Conservation (phyloP, 1,140 invertebrate species). For the Lordiphosa clarofinis region DNA sequence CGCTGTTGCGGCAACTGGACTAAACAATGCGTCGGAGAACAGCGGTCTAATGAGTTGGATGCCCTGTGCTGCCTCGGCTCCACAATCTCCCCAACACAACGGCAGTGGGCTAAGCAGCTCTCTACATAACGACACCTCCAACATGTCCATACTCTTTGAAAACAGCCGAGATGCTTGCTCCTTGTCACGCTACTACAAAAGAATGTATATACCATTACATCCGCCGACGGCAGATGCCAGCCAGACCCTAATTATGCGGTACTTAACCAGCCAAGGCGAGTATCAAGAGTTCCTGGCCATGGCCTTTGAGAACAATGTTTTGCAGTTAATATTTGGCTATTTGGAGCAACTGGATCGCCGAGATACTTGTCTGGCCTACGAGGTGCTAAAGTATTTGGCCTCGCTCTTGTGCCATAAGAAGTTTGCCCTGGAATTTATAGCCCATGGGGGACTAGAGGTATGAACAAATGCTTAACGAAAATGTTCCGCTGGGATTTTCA, state of each 20-base stretch:
- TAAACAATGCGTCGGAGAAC: no score
- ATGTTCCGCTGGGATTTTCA: not conserved
- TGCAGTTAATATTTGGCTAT: constrained; percentile 93
- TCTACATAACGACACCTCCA: constrained; percentile 47
- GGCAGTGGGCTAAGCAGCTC: constrained; percentile 25
- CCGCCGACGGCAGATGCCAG: constrained; percentile 92
- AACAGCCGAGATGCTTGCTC: constrained; percentile 73
- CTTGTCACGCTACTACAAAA: constrained; percentile 56
- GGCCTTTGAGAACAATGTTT: constrained; percentile 94
- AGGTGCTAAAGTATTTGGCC: constrained; percentile 95
- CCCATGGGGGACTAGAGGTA: constrained; percentile 90
- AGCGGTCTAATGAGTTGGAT: constrained; percentile 55
- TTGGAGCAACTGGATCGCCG: constrained; percentile 93
- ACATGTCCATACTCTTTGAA: constrained; percentile 70
- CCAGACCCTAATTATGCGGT: constrained; percentile 95
- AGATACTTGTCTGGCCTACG: constrained; percentile 95
- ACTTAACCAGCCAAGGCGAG: constrained; percentile 96
- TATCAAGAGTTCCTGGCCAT: constrained; percentile 97
- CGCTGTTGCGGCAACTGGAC: constrained; percentile 15
- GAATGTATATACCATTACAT: constrained; percentile 87
- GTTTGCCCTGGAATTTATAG: constrained; percentile 97
- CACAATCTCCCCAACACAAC: constrained; percentile 62
- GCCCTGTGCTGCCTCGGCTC: constrained; percentile 51
- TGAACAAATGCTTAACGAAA: constrained; percentile 14
- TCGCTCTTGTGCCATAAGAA: constrained; percentile 97